These are phyloP conservation scores for Channa striata DNA, from an alignment of 2,797 vertebrate species.

Conservation along the genomic window DNA sequence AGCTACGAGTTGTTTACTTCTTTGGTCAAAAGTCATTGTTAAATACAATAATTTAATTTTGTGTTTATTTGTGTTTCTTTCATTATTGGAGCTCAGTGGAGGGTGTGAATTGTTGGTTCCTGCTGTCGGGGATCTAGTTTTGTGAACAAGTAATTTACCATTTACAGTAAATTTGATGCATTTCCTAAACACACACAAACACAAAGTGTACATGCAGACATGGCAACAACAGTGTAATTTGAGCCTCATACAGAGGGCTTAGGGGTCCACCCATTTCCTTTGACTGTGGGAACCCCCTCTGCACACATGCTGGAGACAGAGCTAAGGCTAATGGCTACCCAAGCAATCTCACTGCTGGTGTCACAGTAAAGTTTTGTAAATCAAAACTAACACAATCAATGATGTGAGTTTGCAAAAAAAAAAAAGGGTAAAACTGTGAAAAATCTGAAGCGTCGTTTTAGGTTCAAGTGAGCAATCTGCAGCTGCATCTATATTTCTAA, in stretches of 20 bases:
- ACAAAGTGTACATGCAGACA: too few species aligned
- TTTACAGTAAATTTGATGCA: not conserved
- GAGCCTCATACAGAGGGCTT: not conserved
- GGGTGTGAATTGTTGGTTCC: not conserved
- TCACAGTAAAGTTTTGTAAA: too few species aligned
- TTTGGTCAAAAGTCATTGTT: too few species aligned
- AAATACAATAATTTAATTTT: too few species aligned
- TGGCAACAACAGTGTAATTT: not conserved
- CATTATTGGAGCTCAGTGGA: not conserved
- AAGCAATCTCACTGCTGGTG: not conserved
- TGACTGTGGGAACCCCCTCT: not conserved
- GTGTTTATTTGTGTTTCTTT: too few species aligned
- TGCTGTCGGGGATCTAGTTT: not conserved
- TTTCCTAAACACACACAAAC: not conserved
- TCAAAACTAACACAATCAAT: not conserved
- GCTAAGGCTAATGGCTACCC: not conserved
- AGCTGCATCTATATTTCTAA: not conserved
- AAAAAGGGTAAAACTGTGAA: too few species aligned
- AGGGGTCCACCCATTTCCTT: not conserved
- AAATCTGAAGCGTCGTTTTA: not conserved
- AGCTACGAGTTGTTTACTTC: too few species aligned
- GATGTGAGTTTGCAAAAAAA: too few species aligned
- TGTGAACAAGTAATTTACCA: not conserved
- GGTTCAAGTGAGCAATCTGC: not conserved
- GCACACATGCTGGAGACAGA: too few species aligned